Conservation (phyloP, 2,888 invertebrate species). For the Gandaritis pyraliata region DNA sequence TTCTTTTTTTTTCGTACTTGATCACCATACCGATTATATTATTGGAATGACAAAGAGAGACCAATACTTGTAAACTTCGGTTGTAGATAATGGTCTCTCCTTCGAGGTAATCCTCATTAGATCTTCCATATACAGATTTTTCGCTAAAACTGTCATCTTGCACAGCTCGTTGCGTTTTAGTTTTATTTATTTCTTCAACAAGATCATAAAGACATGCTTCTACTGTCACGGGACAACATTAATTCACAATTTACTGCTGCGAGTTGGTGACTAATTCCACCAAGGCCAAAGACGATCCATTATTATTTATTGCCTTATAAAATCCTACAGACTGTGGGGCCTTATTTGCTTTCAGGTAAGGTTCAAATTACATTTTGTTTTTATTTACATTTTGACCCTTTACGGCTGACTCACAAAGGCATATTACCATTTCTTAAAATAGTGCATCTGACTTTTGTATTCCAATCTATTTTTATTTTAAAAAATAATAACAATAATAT, state of each 20-base stretch:
- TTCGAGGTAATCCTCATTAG: no score
- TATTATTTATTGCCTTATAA: constrained; percentile 81
- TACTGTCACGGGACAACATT: constrained; percentile 56
- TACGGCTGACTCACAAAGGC: constrained; percentile 65
- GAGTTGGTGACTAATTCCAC: constrained; percentile 72
- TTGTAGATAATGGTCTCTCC: no score
- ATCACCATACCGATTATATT: no score
- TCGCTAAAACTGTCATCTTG: no score
- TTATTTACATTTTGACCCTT: constrained; percentile 67
- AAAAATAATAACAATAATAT: no score
- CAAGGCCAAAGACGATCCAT: constrained; percentile 80
- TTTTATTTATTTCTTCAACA: constrained; percentile 41
- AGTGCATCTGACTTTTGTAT: constrained; percentile 43
- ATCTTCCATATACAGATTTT: no score
- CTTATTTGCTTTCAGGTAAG: constrained; percentile 51
- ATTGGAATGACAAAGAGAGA: no score
- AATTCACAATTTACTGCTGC: constrained; percentile 60
- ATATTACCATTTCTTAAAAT: constrained; percentile 70
- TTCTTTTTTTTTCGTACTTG: no score
- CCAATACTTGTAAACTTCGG: no score
- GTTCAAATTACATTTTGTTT: constrained; percentile 49
- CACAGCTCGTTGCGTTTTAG: constrained; percentile 9
- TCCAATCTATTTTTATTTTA: background rate
- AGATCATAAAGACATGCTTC: constrained; percentile 47
- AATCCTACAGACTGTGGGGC: constrained; percentile 52